Base-by-base conservation (phyloP, 2,888 invertebrate species). In the Acleris emargana region DNA sequence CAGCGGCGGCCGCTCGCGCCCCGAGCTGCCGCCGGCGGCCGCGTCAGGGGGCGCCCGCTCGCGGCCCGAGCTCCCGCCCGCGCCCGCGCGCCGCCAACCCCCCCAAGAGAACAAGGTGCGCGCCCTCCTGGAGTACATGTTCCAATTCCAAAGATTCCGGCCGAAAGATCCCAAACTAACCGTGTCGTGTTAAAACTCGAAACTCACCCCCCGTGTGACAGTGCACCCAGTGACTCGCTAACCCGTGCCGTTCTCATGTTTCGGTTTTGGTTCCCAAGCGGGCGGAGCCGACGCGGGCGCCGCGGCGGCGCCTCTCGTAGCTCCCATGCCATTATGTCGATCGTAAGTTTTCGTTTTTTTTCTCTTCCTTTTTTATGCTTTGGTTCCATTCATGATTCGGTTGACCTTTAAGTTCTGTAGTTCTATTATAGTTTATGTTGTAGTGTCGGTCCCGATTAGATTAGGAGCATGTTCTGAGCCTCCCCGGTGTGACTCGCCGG, bases 51-150 rank as follows among this genome's bases (percentile, higher is more conserved):
- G 47, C 74, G 76, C 47, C 74, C 81, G 49, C 76, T 74, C 4
- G 72, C 80, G 55, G 73, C 75, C 71, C 83, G 70, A 86, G 80
- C 71, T 79, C 83, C 86, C 79, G 78, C 86, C 73, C 69, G 64
- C 69, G 73, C 73, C 70, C 47, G 64, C 69, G 69, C 80, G 69
- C 73, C 83, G 81, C 68, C 79, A 57, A 62, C 84, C 61, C 78
- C 82, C 81, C 72, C 81, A 73, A 84, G 94, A 94, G 83, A 79
- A 84, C 82, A 96, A 96, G 96, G 96, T 96, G 95, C 96, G 96
- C 87, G 82, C 88, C 78, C 88, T 95, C 95, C 93, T 95, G 95
- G 95, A 94, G 93, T 91, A 61, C 74, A 69, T 88, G 85, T 86
- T 88, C 94, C 93, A 69, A 58, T 66, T 73, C 72, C 72, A 75